Evolutionary conservation across 2,113 vertebrate species (phyloP).

Genomic region (Equus quagga): DNA sequence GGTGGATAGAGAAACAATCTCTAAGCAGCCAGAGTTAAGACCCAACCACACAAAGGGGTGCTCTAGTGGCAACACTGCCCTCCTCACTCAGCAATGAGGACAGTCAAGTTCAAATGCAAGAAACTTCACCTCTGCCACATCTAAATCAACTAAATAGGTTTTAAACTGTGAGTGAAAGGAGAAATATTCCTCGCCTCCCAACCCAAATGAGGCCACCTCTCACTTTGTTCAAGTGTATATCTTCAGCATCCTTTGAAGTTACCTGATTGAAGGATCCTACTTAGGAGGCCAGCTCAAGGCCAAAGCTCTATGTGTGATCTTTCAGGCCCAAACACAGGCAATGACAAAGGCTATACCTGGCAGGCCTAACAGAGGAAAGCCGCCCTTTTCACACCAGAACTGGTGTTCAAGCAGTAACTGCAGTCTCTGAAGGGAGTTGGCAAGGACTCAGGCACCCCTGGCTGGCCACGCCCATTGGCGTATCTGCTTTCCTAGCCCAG

Average conservation of each 20-base stretch:
- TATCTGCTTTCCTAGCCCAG: neutral
- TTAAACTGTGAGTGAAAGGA: neutral
- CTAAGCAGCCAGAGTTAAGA: neutral
- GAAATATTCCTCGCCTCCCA: neutral
- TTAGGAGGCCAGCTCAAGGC: neutral
- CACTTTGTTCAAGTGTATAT: neutral
- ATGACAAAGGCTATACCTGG: neutral
- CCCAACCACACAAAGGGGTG: fast-evolving
- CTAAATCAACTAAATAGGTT: neutral
- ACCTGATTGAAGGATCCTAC: neutral
- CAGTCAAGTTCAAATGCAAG: neutral
- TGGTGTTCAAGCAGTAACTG: neutral
- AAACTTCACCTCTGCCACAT: neutral
- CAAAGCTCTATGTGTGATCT: neutral
- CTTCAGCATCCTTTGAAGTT: neutral
- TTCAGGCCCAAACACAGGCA: neutral
- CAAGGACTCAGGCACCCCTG: no score
- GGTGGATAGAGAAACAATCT: no score
- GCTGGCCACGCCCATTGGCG: neutral
- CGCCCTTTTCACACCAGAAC: neutral
- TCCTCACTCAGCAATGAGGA: neutral
- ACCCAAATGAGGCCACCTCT: neutral
- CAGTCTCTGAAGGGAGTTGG: neutral
- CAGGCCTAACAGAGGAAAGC: neutral
- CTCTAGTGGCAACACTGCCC: fast-evolving